phyloP scores from a whole-genome alignment of 2,888 invertebrate genomes.

The Scaptomyza reducta region DNA sequence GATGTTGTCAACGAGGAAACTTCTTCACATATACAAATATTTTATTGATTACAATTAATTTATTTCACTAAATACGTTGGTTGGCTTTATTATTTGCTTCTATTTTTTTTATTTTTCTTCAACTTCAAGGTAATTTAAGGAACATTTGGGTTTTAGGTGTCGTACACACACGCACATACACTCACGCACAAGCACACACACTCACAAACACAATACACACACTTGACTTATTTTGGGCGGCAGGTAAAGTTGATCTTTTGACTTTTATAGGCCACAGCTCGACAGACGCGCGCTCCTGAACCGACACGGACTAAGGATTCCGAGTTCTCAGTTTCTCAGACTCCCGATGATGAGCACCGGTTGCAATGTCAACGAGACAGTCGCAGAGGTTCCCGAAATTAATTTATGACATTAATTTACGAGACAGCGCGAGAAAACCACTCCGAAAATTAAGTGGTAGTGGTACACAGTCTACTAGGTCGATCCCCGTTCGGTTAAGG shows the following conservation, averaged over 20 bases:
- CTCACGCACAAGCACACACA: constrained; percentile 24
- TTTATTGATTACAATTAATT: constrained; percentile 24
- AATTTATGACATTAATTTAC: constrained; percentile 82
- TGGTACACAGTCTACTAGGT: constrained; percentile 25
- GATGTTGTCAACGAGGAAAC: constrained; percentile 35
- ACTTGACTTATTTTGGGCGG: constrained; percentile 33
- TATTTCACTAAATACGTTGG: constrained; percentile 53
- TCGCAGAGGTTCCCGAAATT: constrained; percentile 66
- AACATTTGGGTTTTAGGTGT: constrained; percentile 72
- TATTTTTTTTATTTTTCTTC: constrained; percentile 40
- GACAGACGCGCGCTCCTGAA: constrained; percentile 24
- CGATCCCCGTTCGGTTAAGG: constrained; percentile 11
- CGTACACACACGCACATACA: constrained; percentile 40
- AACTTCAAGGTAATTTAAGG: constrained; percentile 75
- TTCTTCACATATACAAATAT: constrained; percentile 18
- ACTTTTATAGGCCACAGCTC: constrained; percentile 25
- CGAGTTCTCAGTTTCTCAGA: constrained; percentile 20
- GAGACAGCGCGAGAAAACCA: constrained; percentile 71
- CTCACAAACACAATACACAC: constrained; percentile 25
- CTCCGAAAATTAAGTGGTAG: constrained; percentile 69
- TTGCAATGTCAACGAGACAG: constrained; percentile 67
- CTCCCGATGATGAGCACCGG: constrained; percentile 46
- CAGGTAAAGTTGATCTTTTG: constrained; percentile 54
- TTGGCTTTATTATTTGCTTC: constrained; percentile 37
- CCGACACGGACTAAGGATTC: constrained; percentile 40